These are phyloP conservation scores for Bursaphelenchus okinawaensis DNA, from an alignment of 2,888 invertebrate genomes.

Conservation along the genomic window DNA sequence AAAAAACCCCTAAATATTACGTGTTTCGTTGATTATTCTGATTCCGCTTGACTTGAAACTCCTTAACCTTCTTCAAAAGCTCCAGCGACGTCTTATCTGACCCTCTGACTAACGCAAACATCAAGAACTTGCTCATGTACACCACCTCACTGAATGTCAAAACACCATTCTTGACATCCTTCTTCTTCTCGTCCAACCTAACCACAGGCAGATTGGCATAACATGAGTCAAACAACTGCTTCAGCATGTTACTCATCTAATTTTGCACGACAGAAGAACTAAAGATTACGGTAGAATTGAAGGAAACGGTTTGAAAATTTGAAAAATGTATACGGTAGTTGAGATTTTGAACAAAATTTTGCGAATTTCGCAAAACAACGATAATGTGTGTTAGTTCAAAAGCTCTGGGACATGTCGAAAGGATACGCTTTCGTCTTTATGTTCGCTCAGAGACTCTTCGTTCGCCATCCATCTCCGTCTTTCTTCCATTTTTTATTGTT, in stretches of 20 bases:
- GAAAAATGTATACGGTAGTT: too few species aligned
- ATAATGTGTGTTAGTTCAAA: not conserved
- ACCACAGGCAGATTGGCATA: conserved; percentile 16
- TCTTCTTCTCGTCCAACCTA: conserved; percentile 3
- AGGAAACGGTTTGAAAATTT: not conserved
- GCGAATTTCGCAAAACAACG: not conserved
- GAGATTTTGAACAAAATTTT: not conserved
- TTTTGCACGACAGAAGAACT: too few species aligned
- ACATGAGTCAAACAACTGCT: conserved; percentile 14
- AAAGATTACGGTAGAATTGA: too few species aligned
- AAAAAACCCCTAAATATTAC: not conserved
- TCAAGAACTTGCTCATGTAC: conserved; percentile 1
- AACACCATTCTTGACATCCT: not conserved
- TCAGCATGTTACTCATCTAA: conserved; percentile 6
- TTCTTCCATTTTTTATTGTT: not conserved
- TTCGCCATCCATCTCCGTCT: not conserved
- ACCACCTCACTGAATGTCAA: conserved; percentile 17
- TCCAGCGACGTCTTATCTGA: not conserved
- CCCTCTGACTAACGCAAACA: not conserved
- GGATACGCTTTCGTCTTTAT: not conserved
- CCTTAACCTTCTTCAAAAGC: not conserved
- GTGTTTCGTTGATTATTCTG: not conserved
- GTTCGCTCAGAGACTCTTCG: not conserved
- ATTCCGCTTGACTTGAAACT: not conserved
- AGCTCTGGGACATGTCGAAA: not conserved